Conservation (phyloP, 2,888 invertebrate genomes). For the Sycophila texana region DNA sequence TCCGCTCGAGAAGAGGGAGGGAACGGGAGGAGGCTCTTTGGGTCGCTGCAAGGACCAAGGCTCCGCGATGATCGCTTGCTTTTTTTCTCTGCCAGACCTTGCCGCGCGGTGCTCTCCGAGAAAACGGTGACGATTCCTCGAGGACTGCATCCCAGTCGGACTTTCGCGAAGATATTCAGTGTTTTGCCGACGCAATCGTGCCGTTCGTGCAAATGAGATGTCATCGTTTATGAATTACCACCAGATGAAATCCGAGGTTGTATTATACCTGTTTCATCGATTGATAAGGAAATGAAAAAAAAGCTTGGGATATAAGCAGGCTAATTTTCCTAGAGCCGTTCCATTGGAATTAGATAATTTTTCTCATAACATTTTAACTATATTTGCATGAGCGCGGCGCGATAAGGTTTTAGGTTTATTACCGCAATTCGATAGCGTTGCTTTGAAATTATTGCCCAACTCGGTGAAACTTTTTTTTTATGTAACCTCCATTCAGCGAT, state of each 20-base stretch:
- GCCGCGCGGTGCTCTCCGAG: background rate
- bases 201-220: background rate
- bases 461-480: background rate
- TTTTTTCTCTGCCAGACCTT: too few species aligned
- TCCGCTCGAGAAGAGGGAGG: background rate
- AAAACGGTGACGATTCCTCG: slow-evolving; percentile 7
- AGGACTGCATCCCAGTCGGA: background rate
- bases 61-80: background rate
- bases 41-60: background rate
- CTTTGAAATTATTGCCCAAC: too few species aligned
- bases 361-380: too few species aligned
- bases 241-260: background rate
- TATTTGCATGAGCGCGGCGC: too few species aligned
- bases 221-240: slow-evolving; percentile 8
- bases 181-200: background rate
- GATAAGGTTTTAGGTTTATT: too few species aligned
- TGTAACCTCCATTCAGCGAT: slow-evolving; percentile 6
- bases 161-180: slow-evolving; percentile 9
- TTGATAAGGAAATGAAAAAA: background rate
- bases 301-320: slow-evolving; percentile 21
- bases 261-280: background rate
- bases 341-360: too few species aligned
- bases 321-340: slow-evolving; percentile 9
- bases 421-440: too few species aligned
- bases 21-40: background rate